phyloP scores from a whole-genome alignment of 2,113 vertebrate genomes.

The Heptranchias perlo region DNA sequence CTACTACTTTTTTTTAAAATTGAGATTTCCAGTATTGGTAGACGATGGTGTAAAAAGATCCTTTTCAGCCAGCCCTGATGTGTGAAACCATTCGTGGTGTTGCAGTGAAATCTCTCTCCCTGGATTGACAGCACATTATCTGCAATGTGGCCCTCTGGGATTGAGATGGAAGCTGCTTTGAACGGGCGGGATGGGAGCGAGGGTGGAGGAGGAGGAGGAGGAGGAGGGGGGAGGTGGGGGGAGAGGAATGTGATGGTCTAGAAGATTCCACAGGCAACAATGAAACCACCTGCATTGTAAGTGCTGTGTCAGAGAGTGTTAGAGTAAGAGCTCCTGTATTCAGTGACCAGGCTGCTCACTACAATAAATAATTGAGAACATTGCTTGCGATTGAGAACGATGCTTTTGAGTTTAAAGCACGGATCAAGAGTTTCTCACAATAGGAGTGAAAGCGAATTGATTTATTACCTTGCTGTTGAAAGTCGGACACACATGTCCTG shows the following conservation, averaged over 20 bases:
- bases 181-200: not conserved
- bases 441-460: slow-evolving; percentile 14
- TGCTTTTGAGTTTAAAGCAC: not conserved
- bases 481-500: not conserved
- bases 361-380: slow-evolving; percentile 18
- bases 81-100: not conserved
- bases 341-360: not conserved
- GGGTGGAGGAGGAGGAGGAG: no score
- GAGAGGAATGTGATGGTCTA: not conserved
- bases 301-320: not conserved
- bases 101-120: not conserved
- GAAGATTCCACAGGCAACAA: not conserved
- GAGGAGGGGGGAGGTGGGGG: not conserved
- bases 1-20: not conserved
- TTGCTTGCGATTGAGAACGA: not conserved
- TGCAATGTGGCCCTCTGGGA: not conserved
- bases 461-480: not conserved
- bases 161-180: not conserved
- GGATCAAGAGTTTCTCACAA: not conserved
- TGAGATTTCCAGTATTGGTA: not conserved
- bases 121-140: not conserved
- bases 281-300: not conserved
- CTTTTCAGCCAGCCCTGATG: not conserved
- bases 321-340: not conserved
- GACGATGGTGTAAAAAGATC: not conserved